Percentiles rank a stretch among this genome's conserved stretches.
These are phyloP conservation scores for Platynereis dumerilii DNA, from an alignment of 2,888 invertebrate species.

Conservation along the genomic window DNA sequence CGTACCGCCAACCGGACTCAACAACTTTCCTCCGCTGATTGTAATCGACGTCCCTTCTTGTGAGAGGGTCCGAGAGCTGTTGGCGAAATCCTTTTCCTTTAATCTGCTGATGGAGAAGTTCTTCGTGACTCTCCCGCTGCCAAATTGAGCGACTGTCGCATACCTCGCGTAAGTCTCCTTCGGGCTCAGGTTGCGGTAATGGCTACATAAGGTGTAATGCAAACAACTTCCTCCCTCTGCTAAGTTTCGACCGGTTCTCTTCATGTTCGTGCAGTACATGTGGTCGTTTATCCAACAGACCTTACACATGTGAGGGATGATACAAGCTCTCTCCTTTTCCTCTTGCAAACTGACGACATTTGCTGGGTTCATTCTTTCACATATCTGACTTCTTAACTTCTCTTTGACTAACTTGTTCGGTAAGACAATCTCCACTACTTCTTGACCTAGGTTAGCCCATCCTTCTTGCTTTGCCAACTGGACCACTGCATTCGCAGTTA, in stretches of 20 bases:
- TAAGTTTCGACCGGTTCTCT: slow-evolving; percentile 26
- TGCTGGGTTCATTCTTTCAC: too few relatives aligned
- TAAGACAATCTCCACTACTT: too few relatives aligned
- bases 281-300: slow-evolving; percentile 37
- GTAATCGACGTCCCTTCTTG: neutral
- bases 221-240: slow-evolving; percentile 30
- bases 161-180: neutral
- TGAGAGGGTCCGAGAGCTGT: too few relatives aligned
- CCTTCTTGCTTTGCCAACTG: too few relatives aligned
- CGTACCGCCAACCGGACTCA: neutral
- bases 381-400: too few relatives aligned
- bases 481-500: too few relatives aligned
- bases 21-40: neutral
- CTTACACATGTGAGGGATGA: slow-evolving; percentile 34
- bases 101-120: neutral
- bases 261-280: slow-evolving; percentile 37
- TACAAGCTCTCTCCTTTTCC: slow-evolving; percentile 23
- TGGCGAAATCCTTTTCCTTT: neutral
- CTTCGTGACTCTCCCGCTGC: neutral
- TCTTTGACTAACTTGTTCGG: too few relatives aligned
- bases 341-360: neutral
- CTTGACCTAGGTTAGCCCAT: too few relatives aligned
- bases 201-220: slow-evolving; percentile 32
- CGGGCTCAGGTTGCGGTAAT: slow-evolving; percentile 25
- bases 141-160: neutral